Conservation (phyloP, 2,888 invertebrate genomes). For the Dorcus parallelipipedus region DNA sequence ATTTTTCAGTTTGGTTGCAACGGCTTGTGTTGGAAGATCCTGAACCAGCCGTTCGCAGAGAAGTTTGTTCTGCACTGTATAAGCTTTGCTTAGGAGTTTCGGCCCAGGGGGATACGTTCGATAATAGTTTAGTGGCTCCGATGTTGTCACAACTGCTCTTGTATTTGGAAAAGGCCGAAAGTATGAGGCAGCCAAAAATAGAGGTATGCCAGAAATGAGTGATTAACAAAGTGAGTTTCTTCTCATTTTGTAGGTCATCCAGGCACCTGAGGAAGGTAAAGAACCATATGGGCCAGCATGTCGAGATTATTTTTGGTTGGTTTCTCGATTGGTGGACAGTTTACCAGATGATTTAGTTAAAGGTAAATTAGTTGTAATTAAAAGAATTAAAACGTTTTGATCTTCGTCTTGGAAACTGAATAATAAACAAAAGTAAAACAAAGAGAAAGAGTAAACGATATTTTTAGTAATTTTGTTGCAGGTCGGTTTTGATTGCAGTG, state of each 20-base stretch:
- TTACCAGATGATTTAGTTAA: constrained; percentile 76
- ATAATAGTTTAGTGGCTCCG: constrained; percentile 69
- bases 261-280: constrained; percentile 73
- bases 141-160: constrained; percentile 77
- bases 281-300: constrained; percentile 94
- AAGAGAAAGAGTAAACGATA: neutral
- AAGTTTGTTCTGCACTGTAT: constrained; percentile 91
- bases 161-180: constrained; percentile 79
- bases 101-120: constrained; percentile 46
- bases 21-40: constrained; percentile 84
- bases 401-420: too few species aligned
- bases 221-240: neutral
- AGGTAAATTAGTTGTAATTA: constrained; percentile 43
- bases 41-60: constrained; percentile 85
- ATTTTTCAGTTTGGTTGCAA: constrained; percentile 78
- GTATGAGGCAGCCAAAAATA: constrained; percentile 68
- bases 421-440: neutral
- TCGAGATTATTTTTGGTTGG: constrained; percentile 90
- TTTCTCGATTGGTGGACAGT: constrained; percentile 84
- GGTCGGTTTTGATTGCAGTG: too few species aligned
- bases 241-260: constrained; percentile 23
- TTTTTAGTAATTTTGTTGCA: too few species aligned
- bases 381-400: neutral
- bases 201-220: constrained; percentile 39
- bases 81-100: constrained; percentile 74